Conservation (phyloP, 2,797 vertebrate genomes). For the Sorex maritimensis region DNA sequence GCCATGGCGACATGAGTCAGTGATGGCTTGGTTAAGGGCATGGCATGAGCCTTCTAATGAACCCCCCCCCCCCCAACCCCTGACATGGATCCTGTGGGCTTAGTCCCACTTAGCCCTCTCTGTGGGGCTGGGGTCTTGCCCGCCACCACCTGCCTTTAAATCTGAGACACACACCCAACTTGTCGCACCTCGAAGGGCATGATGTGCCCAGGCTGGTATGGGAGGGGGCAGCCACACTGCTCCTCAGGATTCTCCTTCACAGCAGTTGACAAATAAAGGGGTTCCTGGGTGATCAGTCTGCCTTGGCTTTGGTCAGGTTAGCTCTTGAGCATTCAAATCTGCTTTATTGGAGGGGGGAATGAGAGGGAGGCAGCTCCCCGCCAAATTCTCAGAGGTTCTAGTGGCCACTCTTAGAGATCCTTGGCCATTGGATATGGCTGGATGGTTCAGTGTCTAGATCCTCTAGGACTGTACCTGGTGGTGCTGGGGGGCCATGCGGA, state of each 20-base stretch:
- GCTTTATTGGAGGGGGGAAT: no score
- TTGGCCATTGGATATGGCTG: no score
- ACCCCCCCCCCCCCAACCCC: background rate
- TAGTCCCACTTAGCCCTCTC: background rate
- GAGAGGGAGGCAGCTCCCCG: no score
- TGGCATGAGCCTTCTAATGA: background rate
- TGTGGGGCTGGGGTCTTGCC: background rate
- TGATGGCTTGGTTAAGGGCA: background rate
- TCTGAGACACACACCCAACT: background rate
- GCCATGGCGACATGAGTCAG: background rate
- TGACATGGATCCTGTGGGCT: background rate
- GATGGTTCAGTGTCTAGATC: no score
- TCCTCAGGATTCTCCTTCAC: background rate
- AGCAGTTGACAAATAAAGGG: background rate
- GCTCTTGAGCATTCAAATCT: no score
- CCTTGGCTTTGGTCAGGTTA: slow-evolving; percentile 13
- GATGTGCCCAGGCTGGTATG: background rate
- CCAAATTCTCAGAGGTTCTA: no score
- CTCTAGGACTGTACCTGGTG: no score
- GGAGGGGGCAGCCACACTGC: background rate
- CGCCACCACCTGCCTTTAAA: background rate
- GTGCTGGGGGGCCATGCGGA: no score
- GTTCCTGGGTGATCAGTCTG: background rate
- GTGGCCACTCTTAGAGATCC: no score
- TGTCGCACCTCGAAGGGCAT: background rate